These are phyloP conservation scores for Schizothorax lantsangensis DNA, from an alignment of 2,797 vertebrate genomes.

Conservation along the genomic window DNA sequence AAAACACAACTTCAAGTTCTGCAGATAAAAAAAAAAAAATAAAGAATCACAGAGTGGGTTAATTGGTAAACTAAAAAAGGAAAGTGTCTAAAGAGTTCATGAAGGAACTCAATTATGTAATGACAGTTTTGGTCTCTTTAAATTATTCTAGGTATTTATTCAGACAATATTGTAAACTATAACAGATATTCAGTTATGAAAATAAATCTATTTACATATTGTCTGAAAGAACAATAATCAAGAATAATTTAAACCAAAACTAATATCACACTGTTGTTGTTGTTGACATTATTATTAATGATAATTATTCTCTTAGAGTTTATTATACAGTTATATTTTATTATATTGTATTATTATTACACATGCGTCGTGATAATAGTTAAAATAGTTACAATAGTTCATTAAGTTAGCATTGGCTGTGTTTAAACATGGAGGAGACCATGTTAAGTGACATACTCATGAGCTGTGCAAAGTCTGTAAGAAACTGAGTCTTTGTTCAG, in stretches of 20 bases:
- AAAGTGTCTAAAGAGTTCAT: too few species aligned
- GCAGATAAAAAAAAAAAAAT: background rate
- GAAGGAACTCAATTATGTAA: too few species aligned
- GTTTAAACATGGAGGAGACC: background rate
- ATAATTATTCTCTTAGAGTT: background rate
- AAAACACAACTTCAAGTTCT: background rate
- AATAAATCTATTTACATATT: background rate
- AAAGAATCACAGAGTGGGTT: background rate
- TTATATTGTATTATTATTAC: background rate
- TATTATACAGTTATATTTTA: background rate
- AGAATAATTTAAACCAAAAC: background rate
- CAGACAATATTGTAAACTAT: background rate
- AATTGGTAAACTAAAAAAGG: too few species aligned
- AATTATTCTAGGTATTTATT: background rate
- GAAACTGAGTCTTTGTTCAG: constrained; percentile 44
- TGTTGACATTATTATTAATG: background rate
- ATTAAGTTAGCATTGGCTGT: background rate
- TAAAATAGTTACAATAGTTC: background rate
- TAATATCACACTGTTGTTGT: background rate
- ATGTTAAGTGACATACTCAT: constrained; percentile 1
- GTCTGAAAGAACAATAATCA: background rate
- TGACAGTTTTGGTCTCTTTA: background rate
- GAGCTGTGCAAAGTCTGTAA: constrained; percentile 42
- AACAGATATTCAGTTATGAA: background rate
- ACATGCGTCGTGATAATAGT: background rate